Evolutionary conservation across 2,888 invertebrate genomes (phyloP), one percentile per base, ranked within the genome.

Genomic region (Nasonia oneida): DNA sequence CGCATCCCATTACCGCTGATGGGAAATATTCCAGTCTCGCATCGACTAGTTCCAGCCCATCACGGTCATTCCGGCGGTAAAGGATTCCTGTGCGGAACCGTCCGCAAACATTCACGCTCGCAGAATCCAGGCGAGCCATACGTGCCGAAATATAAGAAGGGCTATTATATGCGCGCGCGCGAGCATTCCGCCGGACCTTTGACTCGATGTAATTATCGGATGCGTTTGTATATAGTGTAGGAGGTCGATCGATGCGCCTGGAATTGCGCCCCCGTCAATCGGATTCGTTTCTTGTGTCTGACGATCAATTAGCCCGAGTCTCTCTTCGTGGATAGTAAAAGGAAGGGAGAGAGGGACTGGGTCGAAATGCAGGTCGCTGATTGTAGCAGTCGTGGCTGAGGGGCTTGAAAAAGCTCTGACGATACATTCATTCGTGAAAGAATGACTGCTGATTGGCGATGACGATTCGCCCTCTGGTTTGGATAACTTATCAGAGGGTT

Each of bases 131-230:
- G 71, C 33, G 70, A 42, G 39, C 18, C 15, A 53, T 15, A 53
- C 4, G 5, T 18, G 15, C 4, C 1, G 4, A 18, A 47, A 47
- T 8, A 47, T 47, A 8, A 5, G 4, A 15, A 1, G 14, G 10
- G 29, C 67, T 33, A 15, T 29, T 67, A 15, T 33, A 33, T 23
- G 29, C 29, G 29, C 29, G 29, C 10, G 15, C 23, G 67, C 67
- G 39, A 37, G 6, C 15, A 15, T 15, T 18, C 15, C 61, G 4
- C n/a, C 3, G 2, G 1, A 67, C 18, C 50, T 79, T 67, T 18
- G 42, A 42, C 37, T 12, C 15, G 15, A 78, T 67, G 29, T 67
- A 79, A 79, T 67, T 47, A 67, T 79, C 42, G 67, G 29, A 79
- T 50, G 67, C 78, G 39, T 15, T 18, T 23, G 15, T 39, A 0